Conservation (phyloP, 2,113 vertebrate genomes). For the Scomber japonicus region DNA sequence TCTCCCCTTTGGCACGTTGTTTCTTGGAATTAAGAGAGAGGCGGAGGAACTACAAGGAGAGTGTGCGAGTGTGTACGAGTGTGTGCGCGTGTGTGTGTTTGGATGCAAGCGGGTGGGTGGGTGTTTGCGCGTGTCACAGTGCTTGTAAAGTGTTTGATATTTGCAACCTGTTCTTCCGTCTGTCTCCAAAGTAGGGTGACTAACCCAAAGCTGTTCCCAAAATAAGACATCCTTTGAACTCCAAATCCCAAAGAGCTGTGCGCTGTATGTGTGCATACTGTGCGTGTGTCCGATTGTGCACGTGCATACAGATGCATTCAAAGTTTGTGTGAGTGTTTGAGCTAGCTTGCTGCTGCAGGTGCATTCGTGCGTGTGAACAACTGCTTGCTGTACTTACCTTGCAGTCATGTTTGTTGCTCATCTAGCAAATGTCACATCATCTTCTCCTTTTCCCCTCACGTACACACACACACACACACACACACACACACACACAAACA, state of each 20-base stretch:
- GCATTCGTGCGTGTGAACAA: constrained; percentile 15
- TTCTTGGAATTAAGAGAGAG: constrained; percentile 49
- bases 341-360: constrained; percentile 12
- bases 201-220: constrained; percentile 71
- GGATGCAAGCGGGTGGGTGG: constrained; percentile 10
- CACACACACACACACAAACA: constrained; percentile 6
- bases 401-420: constrained; percentile 39
- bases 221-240: constrained; percentile 77
- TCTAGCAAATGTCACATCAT: constrained; percentile 14
- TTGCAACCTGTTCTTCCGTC: constrained; percentile 77
- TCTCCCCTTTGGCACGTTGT: constrained; percentile 42
- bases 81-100: constrained; percentile 15
- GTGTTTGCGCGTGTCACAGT: constrained; percentile 28
- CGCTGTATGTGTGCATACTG: not conserved
- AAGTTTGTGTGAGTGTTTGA: not conserved
- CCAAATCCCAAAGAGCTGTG: constrained; percentile 54
- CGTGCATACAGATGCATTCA: not conserved
- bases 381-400: constrained; percentile 22
- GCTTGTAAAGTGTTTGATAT: constrained; percentile 67
- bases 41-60: constrained; percentile 17
- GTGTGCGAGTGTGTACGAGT: constrained; percentile 2
- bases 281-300: not conserved
- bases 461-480: constrained; percentile 7
- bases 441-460: constrained; percentile 10
- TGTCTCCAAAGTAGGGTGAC: constrained; percentile 70